These are phyloP conservation scores for Phortica okadai DNA, from an alignment of 2,888 invertebrate species.

Conservation along the genomic window DNA sequence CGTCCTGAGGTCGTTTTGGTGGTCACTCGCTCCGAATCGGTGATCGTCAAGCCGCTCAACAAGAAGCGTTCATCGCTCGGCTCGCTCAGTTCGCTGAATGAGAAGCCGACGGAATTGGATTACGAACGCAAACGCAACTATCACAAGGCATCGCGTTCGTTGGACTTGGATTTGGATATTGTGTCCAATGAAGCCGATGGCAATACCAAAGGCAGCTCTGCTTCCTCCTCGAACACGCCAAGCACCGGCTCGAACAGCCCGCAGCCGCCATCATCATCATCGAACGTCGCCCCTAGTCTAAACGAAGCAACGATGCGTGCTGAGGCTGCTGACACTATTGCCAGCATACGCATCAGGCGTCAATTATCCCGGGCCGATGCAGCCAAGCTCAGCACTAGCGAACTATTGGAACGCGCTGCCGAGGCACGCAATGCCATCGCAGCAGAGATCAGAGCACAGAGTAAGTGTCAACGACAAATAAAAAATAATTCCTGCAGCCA, in stretches of 20 bases:
- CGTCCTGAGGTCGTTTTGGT: slow-evolving; percentile 88
- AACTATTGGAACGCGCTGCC: slow-evolving; percentile 73
- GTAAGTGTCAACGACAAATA: too few species aligned
- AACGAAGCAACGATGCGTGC: slow-evolving; percentile 44
- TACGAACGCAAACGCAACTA: slow-evolving; percentile 74
- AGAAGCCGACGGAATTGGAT: slow-evolving; percentile 73
- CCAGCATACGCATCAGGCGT: slow-evolving; percentile 70
- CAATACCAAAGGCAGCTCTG: slow-evolving; percentile 33
- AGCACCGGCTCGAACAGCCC: slow-evolving; percentile 68
- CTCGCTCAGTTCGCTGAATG: slow-evolving; percentile 75
- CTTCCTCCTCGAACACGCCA: slow-evolving; percentile 30
- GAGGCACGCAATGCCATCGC: slow-evolving; percentile 74
- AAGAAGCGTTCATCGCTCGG: slow-evolving; percentile 76
- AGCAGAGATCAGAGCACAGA: slow-evolving; percentile 75
- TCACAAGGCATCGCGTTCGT: slow-evolving; percentile 75
- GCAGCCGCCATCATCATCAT: slow-evolving; percentile 50
- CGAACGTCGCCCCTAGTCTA: slow-evolving; percentile 49
- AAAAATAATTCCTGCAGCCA: background rate
- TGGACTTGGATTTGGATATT: slow-evolving; percentile 75
- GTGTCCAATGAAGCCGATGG: slow-evolving; percentile 70
- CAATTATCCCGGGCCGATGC: slow-evolving; percentile 73
- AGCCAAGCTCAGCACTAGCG: slow-evolving; percentile 74
- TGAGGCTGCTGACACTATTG: slow-evolving; percentile 66
- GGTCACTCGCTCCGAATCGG: slow-evolving; percentile 80
- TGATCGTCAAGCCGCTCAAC: slow-evolving; percentile 72